These are phyloP conservation scores for Ichneumoninae sp. DNA, from an alignment of 2,888 invertebrate genomes.

Conservation along the genomic window DNA sequence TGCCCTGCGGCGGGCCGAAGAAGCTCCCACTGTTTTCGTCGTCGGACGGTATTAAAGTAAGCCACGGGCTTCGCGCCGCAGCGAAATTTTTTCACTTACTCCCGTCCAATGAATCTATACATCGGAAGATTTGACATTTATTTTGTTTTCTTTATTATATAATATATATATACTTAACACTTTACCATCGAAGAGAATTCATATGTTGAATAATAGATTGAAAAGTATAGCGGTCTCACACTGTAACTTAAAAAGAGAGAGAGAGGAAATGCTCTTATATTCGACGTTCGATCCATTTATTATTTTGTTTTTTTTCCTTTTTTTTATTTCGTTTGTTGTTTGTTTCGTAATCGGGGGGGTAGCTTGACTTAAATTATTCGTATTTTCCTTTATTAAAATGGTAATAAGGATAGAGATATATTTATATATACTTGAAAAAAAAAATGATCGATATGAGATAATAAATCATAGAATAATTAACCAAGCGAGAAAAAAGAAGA, in stretches of 20 bases:
- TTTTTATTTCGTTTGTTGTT: constrained; percentile 30
- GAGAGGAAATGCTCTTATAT: constrained; percentile 68
- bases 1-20: background rate
- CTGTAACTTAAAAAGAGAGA: constrained; percentile 70
- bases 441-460: constrained; percentile 64
- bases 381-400: constrained; percentile 62
- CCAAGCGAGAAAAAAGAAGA: constrained; percentile 61
- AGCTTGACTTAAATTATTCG: constrained; percentile 65
- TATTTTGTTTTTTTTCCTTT: constrained; percentile 34
- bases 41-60: background rate
- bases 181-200: constrained; percentile 77
- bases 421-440: constrained; percentile 45
- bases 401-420: constrained; percentile 65
- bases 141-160: constrained; percentile 80
- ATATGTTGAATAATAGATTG: constrained; percentile 73
- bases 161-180: constrained; percentile 76
- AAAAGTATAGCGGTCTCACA: constrained; percentile 71
- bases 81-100: background rate
- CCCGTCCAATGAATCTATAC: constrained; percentile 63
- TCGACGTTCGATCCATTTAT: constrained; percentile 61
- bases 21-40: constrained; percentile 5
- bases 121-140: constrained; percentile 70
- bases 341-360: constrained; percentile 21
- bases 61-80: background rate
- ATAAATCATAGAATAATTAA: constrained; percentile 69